Evolutionary conservation across 1,140 invertebrate species (phyloP).

Genomic region (Zeugodacus cucurbitae): DNA sequence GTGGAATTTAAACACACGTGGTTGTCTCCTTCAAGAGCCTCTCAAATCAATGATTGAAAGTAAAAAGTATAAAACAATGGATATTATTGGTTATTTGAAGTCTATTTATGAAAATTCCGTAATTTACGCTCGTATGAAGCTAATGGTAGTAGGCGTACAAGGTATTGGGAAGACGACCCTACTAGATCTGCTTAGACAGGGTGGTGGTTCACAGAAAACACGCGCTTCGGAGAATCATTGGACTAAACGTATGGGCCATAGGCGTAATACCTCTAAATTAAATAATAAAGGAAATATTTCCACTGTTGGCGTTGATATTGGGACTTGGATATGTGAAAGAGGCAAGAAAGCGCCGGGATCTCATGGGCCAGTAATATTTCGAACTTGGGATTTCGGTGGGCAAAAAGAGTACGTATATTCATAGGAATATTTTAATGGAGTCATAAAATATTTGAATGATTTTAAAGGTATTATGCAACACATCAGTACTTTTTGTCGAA

Average conservation of each 20-base stretch:
- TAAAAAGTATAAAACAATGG: constrained; percentile 95
- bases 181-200: constrained; percentile 85
- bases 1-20: constrained; percentile 95
- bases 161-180: constrained; percentile 94
- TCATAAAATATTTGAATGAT: background rate
- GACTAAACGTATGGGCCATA: constrained; percentile 94
- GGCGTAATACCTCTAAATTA: constrained; percentile 63
- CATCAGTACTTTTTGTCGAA: constrained; percentile 99
- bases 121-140: constrained; percentile 94
- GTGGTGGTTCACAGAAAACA: constrained; percentile 53
- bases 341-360: constrained; percentile 71
- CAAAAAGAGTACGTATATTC: constrained; percentile 80
- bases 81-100: constrained; percentile 95
- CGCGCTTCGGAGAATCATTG: constrained; percentile 75
- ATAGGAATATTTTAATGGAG: background rate
- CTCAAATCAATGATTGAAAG: constrained; percentile 92
- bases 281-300: constrained; percentile 79
- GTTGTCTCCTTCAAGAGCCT: constrained; percentile 89
- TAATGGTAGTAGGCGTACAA: constrained; percentile 97
- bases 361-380: constrained; percentile 91
- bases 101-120: constrained; percentile 89
- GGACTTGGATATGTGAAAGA: constrained; percentile 93
- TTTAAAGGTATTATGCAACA: constrained; percentile 86
- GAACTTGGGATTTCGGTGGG: constrained; percentile 99
- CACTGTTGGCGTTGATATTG: constrained; percentile 97